phyloP scores from a whole-genome alignment of 1,140 invertebrate species.

The Ladona fulva region DNA sequence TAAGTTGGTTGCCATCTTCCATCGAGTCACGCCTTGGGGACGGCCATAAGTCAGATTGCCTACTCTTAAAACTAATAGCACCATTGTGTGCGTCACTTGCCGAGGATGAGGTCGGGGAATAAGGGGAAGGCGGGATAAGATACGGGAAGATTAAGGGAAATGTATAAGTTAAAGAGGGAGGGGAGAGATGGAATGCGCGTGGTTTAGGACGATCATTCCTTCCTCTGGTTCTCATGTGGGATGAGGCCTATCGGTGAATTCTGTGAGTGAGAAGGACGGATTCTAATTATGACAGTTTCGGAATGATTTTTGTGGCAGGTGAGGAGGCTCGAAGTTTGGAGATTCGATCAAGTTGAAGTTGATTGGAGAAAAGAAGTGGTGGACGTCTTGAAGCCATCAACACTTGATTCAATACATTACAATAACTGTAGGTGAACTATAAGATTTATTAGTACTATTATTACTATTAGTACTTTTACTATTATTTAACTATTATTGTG shows the following conservation, averaged over 20 bases:
- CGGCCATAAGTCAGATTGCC: slow-evolving; percentile 12
- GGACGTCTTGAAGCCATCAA: too few species aligned
- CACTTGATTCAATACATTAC: too few species aligned
- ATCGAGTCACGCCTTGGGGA: background rate
- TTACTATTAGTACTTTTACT: too few species aligned
- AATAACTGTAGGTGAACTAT: too few species aligned
- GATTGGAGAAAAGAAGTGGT: too few species aligned
- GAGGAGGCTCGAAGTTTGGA: background rate
- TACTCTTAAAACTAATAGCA: slow-evolving; percentile 15
- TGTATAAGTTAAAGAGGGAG: background rate
- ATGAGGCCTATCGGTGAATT: background rate
- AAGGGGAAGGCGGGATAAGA: too few species aligned
- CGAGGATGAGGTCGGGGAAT: too few species aligned
- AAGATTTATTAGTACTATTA: too few species aligned
- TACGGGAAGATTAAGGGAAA: background rate
- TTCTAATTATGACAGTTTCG: background rate
- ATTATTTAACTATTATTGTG: too few species aligned
- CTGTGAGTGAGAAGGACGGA: background rate
- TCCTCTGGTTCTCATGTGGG: too few species aligned
- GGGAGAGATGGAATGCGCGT: too few species aligned
- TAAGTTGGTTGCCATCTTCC: background rate
- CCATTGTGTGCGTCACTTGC: slow-evolving; percentile 11
- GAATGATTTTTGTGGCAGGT: background rate
- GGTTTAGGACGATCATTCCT: too few species aligned
- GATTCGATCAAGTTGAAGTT: background rate